Conservation (phyloP, 2,113 vertebrate species). For the Bos javanicus region DNA sequence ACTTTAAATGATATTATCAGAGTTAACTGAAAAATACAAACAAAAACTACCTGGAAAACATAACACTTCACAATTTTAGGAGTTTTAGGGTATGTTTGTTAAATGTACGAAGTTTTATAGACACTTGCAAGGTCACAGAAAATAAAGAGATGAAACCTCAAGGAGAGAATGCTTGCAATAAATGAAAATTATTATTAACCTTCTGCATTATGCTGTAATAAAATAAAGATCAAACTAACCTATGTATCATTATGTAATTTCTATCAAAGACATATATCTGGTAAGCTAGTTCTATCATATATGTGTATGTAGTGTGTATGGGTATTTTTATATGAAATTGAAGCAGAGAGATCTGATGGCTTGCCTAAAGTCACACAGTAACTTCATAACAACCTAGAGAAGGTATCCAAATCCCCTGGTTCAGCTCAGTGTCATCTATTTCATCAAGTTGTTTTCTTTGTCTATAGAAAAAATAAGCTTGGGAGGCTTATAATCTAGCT, state of each 20-base stretch:
- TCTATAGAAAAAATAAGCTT: slow-evolving; percentile 6
- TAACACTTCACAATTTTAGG: neutral
- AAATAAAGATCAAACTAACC: neutral
- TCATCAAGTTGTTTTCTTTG: neutral
- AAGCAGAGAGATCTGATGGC: neutral
- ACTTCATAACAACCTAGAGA: neutral
- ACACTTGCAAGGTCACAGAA: neutral
- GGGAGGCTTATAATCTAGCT: slow-evolving; percentile 43
- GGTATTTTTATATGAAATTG: neutral
- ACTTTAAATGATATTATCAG: neutral
- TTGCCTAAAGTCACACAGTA: neutral
- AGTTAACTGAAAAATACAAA: neutral
- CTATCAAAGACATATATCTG: neutral
- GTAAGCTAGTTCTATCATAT: neutral
- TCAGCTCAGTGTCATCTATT: neutral
- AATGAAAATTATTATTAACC: neutral
- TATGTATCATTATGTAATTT: neutral
- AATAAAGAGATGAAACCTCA: neutral
- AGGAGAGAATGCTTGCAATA: neutral
- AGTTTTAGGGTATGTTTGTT: neutral
- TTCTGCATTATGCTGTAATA: neutral
- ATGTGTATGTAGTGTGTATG: neutral
- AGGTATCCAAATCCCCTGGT: neutral
- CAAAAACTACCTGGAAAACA: neutral
- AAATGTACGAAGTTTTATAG: neutral